Percentiles rank a stretch among this genome's conserved stretches.
These are phyloP conservation scores for Anadara kagoshimensis DNA, from an alignment of 1,140 invertebrate species.

Conservation along the genomic window DNA sequence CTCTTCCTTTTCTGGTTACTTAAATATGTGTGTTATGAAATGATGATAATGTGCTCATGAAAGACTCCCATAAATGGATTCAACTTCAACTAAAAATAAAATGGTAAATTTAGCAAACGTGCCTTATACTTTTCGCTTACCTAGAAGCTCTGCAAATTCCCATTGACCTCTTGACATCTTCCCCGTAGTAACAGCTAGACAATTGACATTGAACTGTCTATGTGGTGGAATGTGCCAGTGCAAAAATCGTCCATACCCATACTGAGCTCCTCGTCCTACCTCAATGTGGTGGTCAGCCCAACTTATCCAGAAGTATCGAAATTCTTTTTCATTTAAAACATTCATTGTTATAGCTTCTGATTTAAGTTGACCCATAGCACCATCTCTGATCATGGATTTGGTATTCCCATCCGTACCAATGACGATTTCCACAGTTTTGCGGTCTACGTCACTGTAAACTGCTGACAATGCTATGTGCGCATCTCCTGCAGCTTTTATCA, in stretches of 20 bases:
- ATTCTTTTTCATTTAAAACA: slow-evolving; percentile 58
- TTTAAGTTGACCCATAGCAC: slow-evolving; percentile 54
- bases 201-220: slow-evolving; percentile 66
- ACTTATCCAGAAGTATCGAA: slow-evolving; percentile 68
- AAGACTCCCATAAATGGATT: too few species aligned
- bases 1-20: too few species aligned
- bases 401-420: slow-evolving; percentile 64
- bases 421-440: slow-evolving; percentile 68
- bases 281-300: slow-evolving; percentile 61
- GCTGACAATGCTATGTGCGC: slow-evolving; percentile 66
- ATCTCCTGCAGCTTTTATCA: slow-evolving; percentile 65
- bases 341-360: slow-evolving; percentile 63
- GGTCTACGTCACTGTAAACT: slow-evolving; percentile 67
- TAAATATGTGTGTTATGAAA: too few species aligned
- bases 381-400: slow-evolving; percentile 62
- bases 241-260: slow-evolving; percentile 62
- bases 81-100: too few species aligned
- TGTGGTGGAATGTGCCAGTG: slow-evolving; percentile 63
- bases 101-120: too few species aligned
- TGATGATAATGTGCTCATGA: too few species aligned
- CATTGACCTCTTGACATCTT: slow-evolving; percentile 63
- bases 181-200: slow-evolving; percentile 68
- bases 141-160: slow-evolving; percentile 71
- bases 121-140: slow-evolving; percentile 24
- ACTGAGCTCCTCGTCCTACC: slow-evolving; percentile 66